Conservation (phyloP, 2,888 invertebrate species). For the Cheilosia soror region DNA sequence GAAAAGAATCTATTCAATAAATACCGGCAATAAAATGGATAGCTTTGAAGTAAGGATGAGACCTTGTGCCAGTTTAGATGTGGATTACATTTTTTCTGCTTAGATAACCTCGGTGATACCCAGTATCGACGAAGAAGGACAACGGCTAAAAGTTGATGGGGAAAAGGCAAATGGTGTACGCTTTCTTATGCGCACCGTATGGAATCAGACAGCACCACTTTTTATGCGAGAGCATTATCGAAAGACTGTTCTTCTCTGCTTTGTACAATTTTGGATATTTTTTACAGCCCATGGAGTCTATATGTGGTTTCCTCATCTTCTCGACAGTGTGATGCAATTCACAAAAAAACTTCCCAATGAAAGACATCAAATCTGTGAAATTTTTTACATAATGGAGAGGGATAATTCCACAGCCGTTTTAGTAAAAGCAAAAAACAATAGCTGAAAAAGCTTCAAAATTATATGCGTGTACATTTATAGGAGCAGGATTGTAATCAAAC, state of each 20-base stretch:
- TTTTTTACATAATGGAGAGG: slow-evolving; percentile 72
- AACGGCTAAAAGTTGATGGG: neutral
- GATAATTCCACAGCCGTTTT: slow-evolving; percentile 23
- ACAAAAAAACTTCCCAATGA: slow-evolving; percentile 75
- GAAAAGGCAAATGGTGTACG: slow-evolving; percentile 6
- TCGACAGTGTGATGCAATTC: slow-evolving; percentile 79
- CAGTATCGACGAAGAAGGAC: slow-evolving; percentile 18
- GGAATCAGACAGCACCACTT: slow-evolving; percentile 81
- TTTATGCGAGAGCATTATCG: slow-evolving; percentile 79
- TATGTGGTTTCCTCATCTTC: slow-evolving; percentile 82
- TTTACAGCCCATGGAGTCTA: slow-evolving; percentile 80
- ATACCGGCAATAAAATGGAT: slow-evolving; percentile 75
- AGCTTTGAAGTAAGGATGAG: slow-evolving; percentile 61
- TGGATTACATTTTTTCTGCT: neutral
- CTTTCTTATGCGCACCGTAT: slow-evolving; percentile 77
- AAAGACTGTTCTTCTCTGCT: slow-evolving; percentile 79
- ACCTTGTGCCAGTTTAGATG: neutral
- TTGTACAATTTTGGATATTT: slow-evolving; percentile 80
- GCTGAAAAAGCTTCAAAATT: neutral
- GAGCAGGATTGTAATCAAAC: slow-evolving; percentile 32
- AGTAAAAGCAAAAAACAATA: neutral
- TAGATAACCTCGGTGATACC: slow-evolving; percentile 18
- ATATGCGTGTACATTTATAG: slow-evolving; percentile 6
- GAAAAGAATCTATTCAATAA: slow-evolving; percentile 77
- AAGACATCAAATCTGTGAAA: slow-evolving; percentile 78